Conservation (phyloP, 2,888 invertebrate genomes). For the Tiphia femorata region DNA sequence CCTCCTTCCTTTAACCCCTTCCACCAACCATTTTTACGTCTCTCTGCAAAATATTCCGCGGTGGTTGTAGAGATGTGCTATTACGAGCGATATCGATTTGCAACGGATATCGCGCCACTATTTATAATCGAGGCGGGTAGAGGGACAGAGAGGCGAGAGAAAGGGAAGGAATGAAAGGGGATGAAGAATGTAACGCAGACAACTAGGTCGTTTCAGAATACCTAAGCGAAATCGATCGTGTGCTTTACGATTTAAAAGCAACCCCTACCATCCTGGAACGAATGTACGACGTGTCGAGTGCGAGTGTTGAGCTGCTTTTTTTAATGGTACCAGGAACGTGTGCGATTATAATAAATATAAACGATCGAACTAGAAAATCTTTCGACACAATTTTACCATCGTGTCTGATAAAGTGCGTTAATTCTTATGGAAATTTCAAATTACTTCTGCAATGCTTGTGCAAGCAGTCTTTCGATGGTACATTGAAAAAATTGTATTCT, state of each 20-base stretch:
- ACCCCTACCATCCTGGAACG: too few relatives aligned
- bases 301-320: conserved; percentile 9
- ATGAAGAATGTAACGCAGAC: conserved; percentile 29
- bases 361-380: too few relatives aligned
- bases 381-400: too few relatives aligned
- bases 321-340: too few relatives aligned
- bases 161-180: conserved; percentile 9
- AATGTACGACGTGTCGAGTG: conserved; percentile 3
- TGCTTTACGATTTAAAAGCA: conserved; percentile 36
- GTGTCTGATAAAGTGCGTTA: too few relatives aligned
- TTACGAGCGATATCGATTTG: conserved; percentile 30
- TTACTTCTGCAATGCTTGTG: too few relatives aligned
- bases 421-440: too few relatives aligned
- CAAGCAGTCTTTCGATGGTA: too few relatives aligned
- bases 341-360: too few relatives aligned
- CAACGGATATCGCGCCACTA: conserved; percentile 37
- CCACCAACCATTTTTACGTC: conserved; percentile 9
- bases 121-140: conserved; percentile 47
- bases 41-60: background rate
- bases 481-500: too few relatives aligned
- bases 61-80: too few relatives aligned
- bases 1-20: background rate
- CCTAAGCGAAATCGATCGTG: conserved; percentile 41
- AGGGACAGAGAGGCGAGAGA: too few relatives aligned
- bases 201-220: conserved; percentile 34